Evolutionary conservation across 2,113 vertebrate genomes (phyloP), one percentile per base, ranked within the genome.

Genomic region (Prunella fulvescens): DNA sequence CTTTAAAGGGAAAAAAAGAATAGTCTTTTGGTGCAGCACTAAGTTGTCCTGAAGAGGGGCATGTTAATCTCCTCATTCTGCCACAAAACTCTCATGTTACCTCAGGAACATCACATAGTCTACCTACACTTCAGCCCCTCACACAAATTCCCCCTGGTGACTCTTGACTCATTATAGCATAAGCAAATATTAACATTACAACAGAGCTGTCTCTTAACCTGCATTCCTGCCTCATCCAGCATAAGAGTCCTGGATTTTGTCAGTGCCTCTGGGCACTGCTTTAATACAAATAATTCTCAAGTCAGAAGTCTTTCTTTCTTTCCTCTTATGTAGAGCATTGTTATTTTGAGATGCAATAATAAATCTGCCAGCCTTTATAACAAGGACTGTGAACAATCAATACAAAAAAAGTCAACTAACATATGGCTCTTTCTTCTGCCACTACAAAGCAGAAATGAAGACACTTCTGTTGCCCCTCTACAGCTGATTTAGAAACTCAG

Each of bases 161-260:
- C 28, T 51, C 71, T 81, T 82, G 70, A 60, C 44, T 94, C 93
- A 57, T 87, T 91, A 80, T 3, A 85, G 51, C 39, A 65, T 44
- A 87, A 92, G 85, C 91, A 93, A 94, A 94, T 92, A 94, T 86
- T 92, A 94, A 90, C 65, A 73, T 70, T 94, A 62, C 67, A 90
- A 74, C 78, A 90, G 66, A 87, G 50, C 81, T 82, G 81, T 93
- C 78, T 95, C 91, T 95, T 88, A 95, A 86, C 79, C 90, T 85
- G 74, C 91, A 92, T 95, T 96, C 87, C 81, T 94, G 80, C 62
- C 54, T 92, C 91, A 92, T 64, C 74, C 71, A 90, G 66, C 10
- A 29, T 42, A 31, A 90, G 74, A 47, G 83, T 57, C 73, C 94
- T 95, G 94, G 76, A 85, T 88, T 93, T 91, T 92, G 71, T 95